A percentile compares a stretch with the other conserved stretches of the same genome.
These are phyloP conservation scores for Drosophila fuyamai DNA, from an alignment of 1,140 invertebrate genomes.

Conservation along the genomic window DNA sequence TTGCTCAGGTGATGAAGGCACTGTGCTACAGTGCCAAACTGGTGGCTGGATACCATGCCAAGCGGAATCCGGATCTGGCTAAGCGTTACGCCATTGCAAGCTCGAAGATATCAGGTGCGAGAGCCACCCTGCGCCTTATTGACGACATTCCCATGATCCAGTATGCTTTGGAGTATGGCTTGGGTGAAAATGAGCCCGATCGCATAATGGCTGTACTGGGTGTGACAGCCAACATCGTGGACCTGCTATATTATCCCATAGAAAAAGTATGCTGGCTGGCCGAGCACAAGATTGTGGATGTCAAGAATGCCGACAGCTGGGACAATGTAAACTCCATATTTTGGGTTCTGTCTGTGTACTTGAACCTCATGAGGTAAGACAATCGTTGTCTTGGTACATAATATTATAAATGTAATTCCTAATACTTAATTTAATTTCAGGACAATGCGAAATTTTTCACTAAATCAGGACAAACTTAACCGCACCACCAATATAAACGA, in stretches of 20 bases:
- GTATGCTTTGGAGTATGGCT: slow-evolving; percentile 87
- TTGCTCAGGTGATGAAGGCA: slow-evolving; percentile 87
- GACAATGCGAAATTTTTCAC: slow-evolving; percentile 85
- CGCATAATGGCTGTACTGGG: slow-evolving; percentile 88
- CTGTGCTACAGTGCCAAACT: slow-evolving; percentile 89
- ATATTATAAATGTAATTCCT: too few relatives aligned
- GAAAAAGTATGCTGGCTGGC: slow-evolving; percentile 94
- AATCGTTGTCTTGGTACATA: too few relatives aligned
- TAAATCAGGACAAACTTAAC: slow-evolving; percentile 85
- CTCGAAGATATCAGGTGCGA: slow-evolving; percentile 88
- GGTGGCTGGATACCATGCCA: slow-evolving; percentile 86
- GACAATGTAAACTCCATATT: slow-evolving; percentile 89
- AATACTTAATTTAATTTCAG: slow-evolving; percentile 22
- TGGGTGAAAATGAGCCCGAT: slow-evolving; percentile 88
- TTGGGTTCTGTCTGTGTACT: slow-evolving; percentile 92
- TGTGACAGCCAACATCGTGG: slow-evolving; percentile 90
- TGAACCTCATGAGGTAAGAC: slow-evolving; percentile 84
- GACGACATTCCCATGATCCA: slow-evolving; percentile 91
- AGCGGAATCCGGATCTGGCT: slow-evolving; percentile 85
- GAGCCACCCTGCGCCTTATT: slow-evolving; percentile 89
- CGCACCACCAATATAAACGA: slow-evolving; percentile 57
- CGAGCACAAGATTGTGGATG: slow-evolving; percentile 88
- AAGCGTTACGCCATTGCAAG: slow-evolving; percentile 87
- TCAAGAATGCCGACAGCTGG: slow-evolving; percentile 87
- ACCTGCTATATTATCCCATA: slow-evolving; percentile 91